Evolutionary conservation across 2,888 invertebrate species (phyloP).

Genomic region (Peribatodes rhomboidaria): DNA sequence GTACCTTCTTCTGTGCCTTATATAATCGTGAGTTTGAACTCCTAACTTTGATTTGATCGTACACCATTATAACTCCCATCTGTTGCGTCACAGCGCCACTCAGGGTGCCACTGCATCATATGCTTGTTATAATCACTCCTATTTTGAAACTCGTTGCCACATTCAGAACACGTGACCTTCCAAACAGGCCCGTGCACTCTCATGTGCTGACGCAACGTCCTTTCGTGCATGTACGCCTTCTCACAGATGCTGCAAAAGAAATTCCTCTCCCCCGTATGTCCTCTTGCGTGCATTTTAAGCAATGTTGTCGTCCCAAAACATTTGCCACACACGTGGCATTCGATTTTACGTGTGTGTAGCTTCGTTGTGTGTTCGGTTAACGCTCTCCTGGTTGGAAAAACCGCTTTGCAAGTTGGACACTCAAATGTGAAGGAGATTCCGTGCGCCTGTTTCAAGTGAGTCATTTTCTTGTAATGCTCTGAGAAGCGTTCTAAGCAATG

Average conservation of each 20-base stretch:
- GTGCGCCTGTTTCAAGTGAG: constrained; percentile 75
- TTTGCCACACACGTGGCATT: constrained; percentile 76
- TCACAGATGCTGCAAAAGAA: constrained; percentile 75
- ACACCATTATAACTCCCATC: constrained; percentile 66
- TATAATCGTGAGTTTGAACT: not conserved
- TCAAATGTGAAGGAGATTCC: constrained; percentile 77
- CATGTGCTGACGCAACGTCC: constrained; percentile 79
- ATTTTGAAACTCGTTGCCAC: constrained; percentile 73
- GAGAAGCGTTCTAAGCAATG: constrained; percentile 79
- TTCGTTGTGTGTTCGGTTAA: constrained; percentile 79
- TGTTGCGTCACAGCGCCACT: constrained; percentile 71
- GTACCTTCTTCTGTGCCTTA: not conserved
- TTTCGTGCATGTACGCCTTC: constrained; percentile 79
- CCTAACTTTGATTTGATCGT: constrained; percentile 35
- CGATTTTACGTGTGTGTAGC: constrained; percentile 74
- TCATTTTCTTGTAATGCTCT: constrained; percentile 80
- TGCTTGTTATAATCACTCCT: constrained; percentile 76
- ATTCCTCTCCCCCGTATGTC: constrained; percentile 77
- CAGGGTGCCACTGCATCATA: constrained; percentile 79
- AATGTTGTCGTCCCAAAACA: constrained; percentile 76
- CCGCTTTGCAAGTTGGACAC: constrained; percentile 70
- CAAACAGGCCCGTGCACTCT: constrained; percentile 70
- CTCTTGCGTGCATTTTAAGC: constrained; percentile 75
- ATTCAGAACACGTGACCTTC: constrained; percentile 73
- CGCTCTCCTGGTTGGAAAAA: constrained; percentile 72